Base-by-base conservation (phyloP, 2,797 vertebrate genomes). In the Cynopterus sphinx region DNA sequence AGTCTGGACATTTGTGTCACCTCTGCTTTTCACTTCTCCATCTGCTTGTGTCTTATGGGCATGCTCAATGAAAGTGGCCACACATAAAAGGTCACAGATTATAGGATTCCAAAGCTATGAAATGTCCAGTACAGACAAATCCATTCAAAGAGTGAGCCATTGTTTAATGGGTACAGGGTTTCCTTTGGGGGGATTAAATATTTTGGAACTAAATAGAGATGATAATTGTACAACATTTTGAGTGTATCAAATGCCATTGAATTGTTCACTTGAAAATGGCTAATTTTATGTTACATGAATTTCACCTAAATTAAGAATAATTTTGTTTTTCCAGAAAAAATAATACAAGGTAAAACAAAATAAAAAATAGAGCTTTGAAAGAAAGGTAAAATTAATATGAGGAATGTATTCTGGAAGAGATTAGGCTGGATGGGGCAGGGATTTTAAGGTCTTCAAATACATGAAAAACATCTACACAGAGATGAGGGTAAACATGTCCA, bases 181-280 rank as follows among this genome's bases (percentile, higher is more conserved):
- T 81, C 49, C 16, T 46, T 67, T 24, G 16, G 13, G 41, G 63
- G 39, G 19, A 46, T 46, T 51, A 73, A 68, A 87, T 46, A 26
- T 81, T 67, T 85, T 67, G 59, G n/a, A 91, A 91, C 16, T 46
- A 49, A n/a, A 74, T 0, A 84, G 46, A n/a, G 9, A 28, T 75
- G 31, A n/a, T 51, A 12, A 41, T 6, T 81, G 75, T 21, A 43
- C 36, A 46, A 55, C 77, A 55, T 19, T 57, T 79, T 83, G 41
- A 57, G 46, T 82, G 22, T 68, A 74, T 46, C 33, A 75, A 57
- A 67, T 16, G 51, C 49, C 21, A 75, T 19, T 55, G n/a, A 70
- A 88, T 39, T 55, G 46, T 82, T 89, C 86, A 84, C 43, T 85
- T 94, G 63, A 84, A 59, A 83, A 94, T 78, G 79, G 73, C 36